Base-by-base conservation (phyloP, 2,888 invertebrate genomes). In the Agrypnus murinus region DNA sequence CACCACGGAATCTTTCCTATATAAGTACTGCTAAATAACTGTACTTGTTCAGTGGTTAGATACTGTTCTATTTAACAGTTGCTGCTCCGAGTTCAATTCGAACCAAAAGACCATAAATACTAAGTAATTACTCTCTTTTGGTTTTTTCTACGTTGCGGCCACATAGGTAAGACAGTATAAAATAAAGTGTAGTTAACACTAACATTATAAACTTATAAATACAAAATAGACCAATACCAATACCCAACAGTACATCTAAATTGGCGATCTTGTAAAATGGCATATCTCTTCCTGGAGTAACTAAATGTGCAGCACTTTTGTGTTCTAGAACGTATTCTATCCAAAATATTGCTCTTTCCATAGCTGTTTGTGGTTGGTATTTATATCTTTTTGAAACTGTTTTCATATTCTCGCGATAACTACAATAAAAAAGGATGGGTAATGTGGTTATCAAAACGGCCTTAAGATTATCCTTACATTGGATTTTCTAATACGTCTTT, bases 401-500 rank as follows among this genome's bases (percentile, higher is more conserved):
- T 46, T 75, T 14, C 31, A 71, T 67, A 36, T 74, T 76, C 15
- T 69, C 8, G 3, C 40, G 45, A 34, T 80, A 79, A 6, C 76
- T 79, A 46, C 46, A 74, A 71, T 17, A 55, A n/a, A 50, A 55
- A 36, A 55, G 12, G 9, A 38, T n/a, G n/a, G n/a, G n/a, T n/a
- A n/a, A n/a, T n/a, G n/a, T n/a, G 45, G 70, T 65, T 25, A 55
- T 70, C 14, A 12, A 59, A 25, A 34, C 38, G 3, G 6, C 14
- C 0, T 32, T 0, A 3, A 55, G 10, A 9, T 25, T 3, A 53
- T 48, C 71, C 76, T 73, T 65, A 80, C 82, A 55, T 73, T 2
- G 75, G 71, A 66, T 81, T 76, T 10, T 68, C 46, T 5, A 82
- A 45, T 17, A 83, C 74, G 69, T 77, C 73, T 5, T 15, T 57